Percentiles rank a stretch among this genome's conserved stretches.
These are phyloP conservation scores for Stichodactyla mertensii DNA, from an alignment of 64 coral and sea anemone genomes.

Conservation along the genomic window DNA sequence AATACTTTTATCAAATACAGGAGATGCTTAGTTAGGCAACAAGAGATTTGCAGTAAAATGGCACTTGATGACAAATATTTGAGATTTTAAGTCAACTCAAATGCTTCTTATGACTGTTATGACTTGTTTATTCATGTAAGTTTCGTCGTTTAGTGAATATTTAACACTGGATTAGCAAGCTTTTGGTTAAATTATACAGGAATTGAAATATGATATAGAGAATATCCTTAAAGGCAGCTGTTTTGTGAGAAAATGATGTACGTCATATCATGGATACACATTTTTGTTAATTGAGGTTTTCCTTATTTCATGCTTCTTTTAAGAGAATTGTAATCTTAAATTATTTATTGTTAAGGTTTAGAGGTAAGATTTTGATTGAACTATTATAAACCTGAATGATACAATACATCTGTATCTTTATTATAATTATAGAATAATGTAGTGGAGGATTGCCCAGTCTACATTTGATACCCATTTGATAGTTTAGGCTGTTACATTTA, in stretches of 20 bases:
- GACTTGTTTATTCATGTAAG: not conserved
- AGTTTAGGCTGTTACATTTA: no score
- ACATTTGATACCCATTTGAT: no score
- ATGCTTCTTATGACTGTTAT: not conserved
- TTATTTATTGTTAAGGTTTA: no score
- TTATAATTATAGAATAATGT: no score
- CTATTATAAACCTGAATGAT: no score
- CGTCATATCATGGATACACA: not conserved
- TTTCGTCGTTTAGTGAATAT: not conserved
- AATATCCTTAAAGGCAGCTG: not conserved
- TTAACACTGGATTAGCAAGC: not conserved
- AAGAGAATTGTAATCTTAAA: not conserved
- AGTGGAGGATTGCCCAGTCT: no score
- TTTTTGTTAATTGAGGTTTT: not conserved
- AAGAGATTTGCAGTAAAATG: not conserved
- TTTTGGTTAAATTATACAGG: not conserved
- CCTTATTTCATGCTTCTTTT: not conserved
- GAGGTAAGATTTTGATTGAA: no score
- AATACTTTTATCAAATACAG: not conserved
- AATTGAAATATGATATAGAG: not conserved
- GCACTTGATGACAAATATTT: conserved; percentile 3
- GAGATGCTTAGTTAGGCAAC: not conserved
- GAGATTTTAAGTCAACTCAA: not conserved
- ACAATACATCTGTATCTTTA: no score
- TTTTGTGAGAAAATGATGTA: not conserved